Base-by-base conservation (phyloP, 2,113 vertebrate genomes). In the Pygathrix nemaeus region DNA sequence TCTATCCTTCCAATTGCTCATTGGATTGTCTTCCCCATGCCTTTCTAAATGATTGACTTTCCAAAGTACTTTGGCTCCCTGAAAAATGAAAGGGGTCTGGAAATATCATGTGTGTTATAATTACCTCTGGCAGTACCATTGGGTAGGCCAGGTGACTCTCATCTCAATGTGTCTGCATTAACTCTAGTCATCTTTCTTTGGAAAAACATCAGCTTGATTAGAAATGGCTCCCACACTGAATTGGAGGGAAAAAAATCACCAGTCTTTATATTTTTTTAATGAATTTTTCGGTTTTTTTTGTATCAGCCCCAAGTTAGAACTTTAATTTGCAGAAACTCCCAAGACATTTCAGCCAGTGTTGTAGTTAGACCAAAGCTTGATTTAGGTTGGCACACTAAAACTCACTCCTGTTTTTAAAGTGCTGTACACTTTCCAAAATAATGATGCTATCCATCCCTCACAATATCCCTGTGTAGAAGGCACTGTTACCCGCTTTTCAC, bases 21-120 rank as follows among this genome's bases (percentile, higher is more conserved):
- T 20, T 16, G 32, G 17, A 18, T 8, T 79, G 32, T 13, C 0
- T 10, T 86, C n/a, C 43, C 45, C 0, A 0, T 0, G 0, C 11
- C 1, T 92, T 83, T 43, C 4, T 14, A 18, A 45, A 35, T 32
- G 23, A 94, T 23, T 35, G 50, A 12, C 38, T 45, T 96, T 45
- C 32, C 57, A 35, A 3, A 59, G 72, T 7, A 38, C 3, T 52
- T 40, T 13, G 85, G 72, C 59, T 79, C 57, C 40, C 80, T 68
- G 40, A 4, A 75, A 72, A 57, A 75, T 1, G 40, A 88, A 61
- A 72, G 45, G 45, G 50, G 32, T 32, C 78, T 94, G 50, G 55
- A 91, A 38, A 52, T 4, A 38, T 25, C 43, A 20, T 23, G 3
- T 73, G 21, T 57, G 40, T 25, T 23, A 0, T 38, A 43, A 93